Evolutionary conservation across 2,113 vertebrate species (phyloP).

Genomic region (Antennarius striatus): DNA sequence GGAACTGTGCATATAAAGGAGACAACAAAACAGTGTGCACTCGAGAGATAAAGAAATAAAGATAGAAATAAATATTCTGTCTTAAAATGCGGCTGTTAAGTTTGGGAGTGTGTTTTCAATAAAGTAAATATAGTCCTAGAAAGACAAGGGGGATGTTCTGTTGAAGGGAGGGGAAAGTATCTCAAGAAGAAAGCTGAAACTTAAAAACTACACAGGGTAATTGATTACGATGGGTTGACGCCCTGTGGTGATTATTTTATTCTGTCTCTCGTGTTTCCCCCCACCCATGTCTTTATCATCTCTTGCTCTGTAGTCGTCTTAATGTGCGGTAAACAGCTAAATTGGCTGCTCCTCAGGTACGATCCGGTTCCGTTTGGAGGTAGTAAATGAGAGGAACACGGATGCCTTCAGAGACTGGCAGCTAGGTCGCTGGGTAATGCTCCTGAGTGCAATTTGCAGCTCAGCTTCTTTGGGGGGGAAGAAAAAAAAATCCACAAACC

Average conservation of each 20-base stretch:
- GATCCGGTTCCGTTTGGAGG: constrained; percentile 42
- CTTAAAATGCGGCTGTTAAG: constrained; percentile 5
- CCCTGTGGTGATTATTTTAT: constrained; percentile 28
- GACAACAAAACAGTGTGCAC: constrained; percentile 5
- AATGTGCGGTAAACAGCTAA: constrained; percentile 63
- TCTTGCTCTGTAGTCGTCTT: constrained; percentile 16
- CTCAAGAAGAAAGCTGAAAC: constrained; percentile 26
- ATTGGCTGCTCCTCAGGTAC: constrained; percentile 47
- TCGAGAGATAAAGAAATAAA: constrained; percentile 24
- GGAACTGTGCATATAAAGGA: constrained; percentile 10
- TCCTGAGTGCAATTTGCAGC: constrained; percentile 64
- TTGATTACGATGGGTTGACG: constrained; percentile 43
- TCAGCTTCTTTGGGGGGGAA: constrained; percentile 22
- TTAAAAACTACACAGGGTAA: constrained; percentile 29
- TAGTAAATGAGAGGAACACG: constrained; percentile 45
- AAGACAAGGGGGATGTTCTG: background rate
- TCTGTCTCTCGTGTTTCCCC: background rate
- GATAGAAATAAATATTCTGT: constrained; percentile 21
- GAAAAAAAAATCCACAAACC: constrained; percentile 9
- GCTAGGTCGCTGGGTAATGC: constrained; percentile 39
- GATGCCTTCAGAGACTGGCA: constrained; percentile 34
- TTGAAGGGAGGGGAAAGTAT: background rate
- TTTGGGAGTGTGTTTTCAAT: constrained; percentile 6
- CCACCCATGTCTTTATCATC: constrained; percentile 22
- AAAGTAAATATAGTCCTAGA: constrained; percentile 29